Conservation (phyloP, 2,797 vertebrate genomes). For the Lepilemur ruficaudatus region DNA sequence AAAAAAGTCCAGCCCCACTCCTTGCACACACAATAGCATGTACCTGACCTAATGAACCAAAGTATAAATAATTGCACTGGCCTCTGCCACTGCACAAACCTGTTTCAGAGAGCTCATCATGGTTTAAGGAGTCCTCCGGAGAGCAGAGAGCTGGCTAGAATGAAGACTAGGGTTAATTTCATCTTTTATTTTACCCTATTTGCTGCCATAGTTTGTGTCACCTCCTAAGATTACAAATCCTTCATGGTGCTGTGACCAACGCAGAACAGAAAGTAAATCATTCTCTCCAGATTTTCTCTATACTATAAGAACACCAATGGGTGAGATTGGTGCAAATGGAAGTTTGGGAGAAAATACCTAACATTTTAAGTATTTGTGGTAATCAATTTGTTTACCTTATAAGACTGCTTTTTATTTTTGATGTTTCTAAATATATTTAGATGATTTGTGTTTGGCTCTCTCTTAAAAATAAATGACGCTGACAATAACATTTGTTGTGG, state of each 20-base stretch:
- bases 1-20: not conserved
- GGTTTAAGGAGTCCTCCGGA: not conserved
- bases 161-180: not conserved
- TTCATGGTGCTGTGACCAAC: not conserved
- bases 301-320: not conserved
- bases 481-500: not conserved
- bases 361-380: not conserved
- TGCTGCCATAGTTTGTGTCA: not conserved
- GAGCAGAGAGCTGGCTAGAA: too few species aligned
- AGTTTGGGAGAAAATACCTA: not conserved
- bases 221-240: not conserved
- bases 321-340: not conserved
- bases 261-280: not conserved
- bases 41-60: not conserved
- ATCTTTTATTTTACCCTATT: not conserved
- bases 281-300: not conserved
- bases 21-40: too few species aligned
- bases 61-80: not conserved
- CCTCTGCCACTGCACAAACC: too few species aligned
- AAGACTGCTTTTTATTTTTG: not conserved
- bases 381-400: not conserved
- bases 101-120: not conserved
- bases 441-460: not conserved
- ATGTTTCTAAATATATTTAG: not conserved
- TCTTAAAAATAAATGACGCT: slow-evolving; percentile 16